Conservation (phyloP, 2,797 vertebrate species). For the Australoheros facetus region DNA sequence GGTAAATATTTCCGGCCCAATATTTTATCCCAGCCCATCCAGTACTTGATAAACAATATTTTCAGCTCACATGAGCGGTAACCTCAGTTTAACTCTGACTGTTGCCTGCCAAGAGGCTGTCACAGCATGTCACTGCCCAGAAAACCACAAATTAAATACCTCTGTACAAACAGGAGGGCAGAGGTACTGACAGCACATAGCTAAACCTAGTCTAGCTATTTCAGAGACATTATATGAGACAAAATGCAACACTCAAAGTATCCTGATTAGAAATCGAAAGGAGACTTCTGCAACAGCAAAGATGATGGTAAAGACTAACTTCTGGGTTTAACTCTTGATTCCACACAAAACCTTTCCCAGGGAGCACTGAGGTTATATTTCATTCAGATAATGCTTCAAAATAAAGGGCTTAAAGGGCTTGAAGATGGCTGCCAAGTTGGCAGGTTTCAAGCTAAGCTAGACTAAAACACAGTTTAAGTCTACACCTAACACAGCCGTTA, state of each 20-base stretch:
- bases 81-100: not conserved
- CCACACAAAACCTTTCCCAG: not conserved
- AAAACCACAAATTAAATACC: slow-evolving; percentile 1
- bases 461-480: not conserved
- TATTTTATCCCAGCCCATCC: not conserved
- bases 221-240: not conserved
- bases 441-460: not conserved
- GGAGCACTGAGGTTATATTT: not conserved
- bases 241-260: not conserved
- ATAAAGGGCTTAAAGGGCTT: too few species aligned
- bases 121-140: not conserved
- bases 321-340: not conserved
- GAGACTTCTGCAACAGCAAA: not conserved
- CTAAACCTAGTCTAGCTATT: not conserved
- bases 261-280: not conserved
- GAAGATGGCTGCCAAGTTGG: not conserved
- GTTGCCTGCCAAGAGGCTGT: not conserved
- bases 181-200: not conserved
- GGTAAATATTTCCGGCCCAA: not conserved
- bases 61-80: not conserved
- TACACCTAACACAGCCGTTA: not conserved
- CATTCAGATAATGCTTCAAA: not conserved
- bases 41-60: not conserved
- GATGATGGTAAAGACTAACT: not conserved
- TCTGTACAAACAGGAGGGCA: not conserved